Base-by-base conservation (phyloP, 2,113 vertebrate genomes). In the Dipodomys merriami region DNA sequence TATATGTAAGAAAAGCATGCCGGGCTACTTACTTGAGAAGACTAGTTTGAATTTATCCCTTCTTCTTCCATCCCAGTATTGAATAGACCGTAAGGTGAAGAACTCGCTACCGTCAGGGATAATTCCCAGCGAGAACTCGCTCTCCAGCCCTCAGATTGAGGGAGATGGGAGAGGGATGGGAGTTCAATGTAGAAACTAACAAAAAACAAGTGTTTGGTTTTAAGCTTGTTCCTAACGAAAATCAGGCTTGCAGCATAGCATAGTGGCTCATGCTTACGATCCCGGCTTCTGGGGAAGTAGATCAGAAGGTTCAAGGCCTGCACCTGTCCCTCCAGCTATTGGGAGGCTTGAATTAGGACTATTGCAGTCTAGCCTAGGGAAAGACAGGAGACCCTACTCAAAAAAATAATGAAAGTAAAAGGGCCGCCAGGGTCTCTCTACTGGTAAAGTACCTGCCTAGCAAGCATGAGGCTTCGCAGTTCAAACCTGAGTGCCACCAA, bases 191-290 rank as follows among this genome's bases (percentile, higher is more conserved):
- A 22, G 60, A 93, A 79, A 25, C 72, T 80, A 35, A 35, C 35
- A 1, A 77, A 87, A 94, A 90, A 77, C 67, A 22, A n/a, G 27
- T 72, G 7, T 87, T 85, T 83, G 53, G 15, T 84, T 88, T 92
- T 81, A 79, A 39, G 29, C n/a, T 35, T 65, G 39, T 87, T 93
- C 93, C 53, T 92, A 22, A 44, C 81, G 88, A 82, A 71, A 95
- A 93, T 53, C 23, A 68, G 60, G 27, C 35, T n/a, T 62, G 71
- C 35, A 71, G 7, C 30, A 30, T 2, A 19, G 64, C 64, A 10
- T n/a, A 46, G 29, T 68, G 10, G 27, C 57, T 60, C 46, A 39
- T 39, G 39, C 39, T 39, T 39, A 39, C 6, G 6, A 39, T 39
- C 39, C 39, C 39, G 6, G 39, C 57, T 60, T 15, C 57, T 60